Evolutionary conservation across 2,113 vertebrate species (phyloP).

Genomic region (Arvicanthis niloticus): DNA sequence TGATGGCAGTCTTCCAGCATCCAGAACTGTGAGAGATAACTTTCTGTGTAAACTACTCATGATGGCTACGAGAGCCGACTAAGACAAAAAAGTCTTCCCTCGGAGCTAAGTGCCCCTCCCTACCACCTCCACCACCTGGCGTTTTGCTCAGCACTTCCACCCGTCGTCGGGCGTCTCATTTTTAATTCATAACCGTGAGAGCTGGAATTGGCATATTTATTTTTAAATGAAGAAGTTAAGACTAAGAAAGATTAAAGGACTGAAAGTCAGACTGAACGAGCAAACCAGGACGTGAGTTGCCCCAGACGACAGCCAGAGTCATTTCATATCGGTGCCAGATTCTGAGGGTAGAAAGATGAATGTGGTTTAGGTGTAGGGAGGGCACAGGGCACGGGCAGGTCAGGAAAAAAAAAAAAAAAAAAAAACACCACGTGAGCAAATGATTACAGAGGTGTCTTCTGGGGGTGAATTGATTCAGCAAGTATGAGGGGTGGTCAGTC

Average conservation of each 20-base stretch:
- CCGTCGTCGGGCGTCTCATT: conserved; percentile 36
- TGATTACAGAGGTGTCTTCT: conserved; percentile 5
- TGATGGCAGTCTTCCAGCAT: neutral
- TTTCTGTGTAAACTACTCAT: conserved; percentile 35
- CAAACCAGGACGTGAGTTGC: neutral
- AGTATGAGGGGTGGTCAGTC: neutral
- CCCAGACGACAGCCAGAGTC: neutral
- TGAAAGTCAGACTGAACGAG: conserved; percentile 14
- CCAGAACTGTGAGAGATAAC: neutral
- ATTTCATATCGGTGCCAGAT: neutral
- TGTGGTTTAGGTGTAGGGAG: neutral
- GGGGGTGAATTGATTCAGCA: neutral
- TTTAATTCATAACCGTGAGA: conserved; percentile 66
- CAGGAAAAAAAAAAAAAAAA: conserved; percentile 29
- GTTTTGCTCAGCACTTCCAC: conserved; percentile 61
- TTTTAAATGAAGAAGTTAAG: conserved; percentile 55
- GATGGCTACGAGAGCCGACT: conserved; percentile 23
- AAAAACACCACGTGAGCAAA: neutral
- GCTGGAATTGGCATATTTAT: conserved; percentile 69
- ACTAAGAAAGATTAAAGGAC: conserved; percentile 22
- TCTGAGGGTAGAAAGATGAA: neutral
- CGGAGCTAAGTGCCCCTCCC: conserved; percentile 39
- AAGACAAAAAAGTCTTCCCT: conserved; percentile 58
- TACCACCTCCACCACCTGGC: conserved; percentile 67
- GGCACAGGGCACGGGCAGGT: neutral